Conservation (phyloP, 2,797 vertebrate species). For the Parauchenoglanis punctatus region DNA sequence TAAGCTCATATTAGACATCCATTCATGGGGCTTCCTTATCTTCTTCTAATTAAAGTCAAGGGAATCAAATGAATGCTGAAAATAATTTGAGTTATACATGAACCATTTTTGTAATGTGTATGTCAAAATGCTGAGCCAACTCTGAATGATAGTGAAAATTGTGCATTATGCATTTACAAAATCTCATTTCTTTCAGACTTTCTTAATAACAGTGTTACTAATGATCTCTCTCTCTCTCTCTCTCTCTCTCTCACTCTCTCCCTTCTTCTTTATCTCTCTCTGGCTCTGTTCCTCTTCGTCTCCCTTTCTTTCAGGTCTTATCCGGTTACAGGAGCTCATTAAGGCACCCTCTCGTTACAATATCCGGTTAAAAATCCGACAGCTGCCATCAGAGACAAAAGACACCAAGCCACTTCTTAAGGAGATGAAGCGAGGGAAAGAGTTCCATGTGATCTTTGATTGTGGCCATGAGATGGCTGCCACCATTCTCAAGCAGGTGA, state of each 20-base stretch:
- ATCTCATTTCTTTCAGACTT: constrained; percentile 25
- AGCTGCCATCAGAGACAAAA: constrained; percentile 90
- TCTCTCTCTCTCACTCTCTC: neutral
- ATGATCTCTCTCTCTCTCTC: constrained; percentile 23
- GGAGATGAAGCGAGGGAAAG: constrained; percentile 97
- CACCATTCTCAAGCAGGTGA: constrained; percentile 95
- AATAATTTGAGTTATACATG: constrained; percentile 60
- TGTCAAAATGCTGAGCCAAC: constrained; percentile 29
- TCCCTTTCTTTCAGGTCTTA: constrained; percentile 80
- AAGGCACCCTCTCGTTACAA: constrained; percentile 98
- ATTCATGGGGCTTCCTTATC: constrained; percentile 57
- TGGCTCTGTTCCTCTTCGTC: constrained; percentile 43
- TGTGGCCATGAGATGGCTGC: constrained; percentile 97
- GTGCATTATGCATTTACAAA: constrained; percentile 24
- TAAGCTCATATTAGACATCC: constrained; percentile 58
- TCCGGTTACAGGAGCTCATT: constrained; percentile 96
- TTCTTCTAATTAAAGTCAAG: constrained; percentile 61
- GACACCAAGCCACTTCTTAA: constrained; percentile 96
- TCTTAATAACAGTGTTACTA: constrained; percentile 26
- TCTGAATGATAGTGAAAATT: constrained; percentile 27
- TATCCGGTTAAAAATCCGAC: constrained; percentile 94
- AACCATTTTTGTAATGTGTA: constrained; percentile 55
- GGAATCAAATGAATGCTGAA: constrained; percentile 54
- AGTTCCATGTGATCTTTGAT: constrained; percentile 97
- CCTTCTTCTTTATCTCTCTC: constrained; percentile 40